A percentile compares a stretch with the other conserved stretches of the same genome.
Evolutionary conservation across 2,797 vertebrate species (phyloP).

Genomic region (Gephyroberyx darwinii): DNA sequence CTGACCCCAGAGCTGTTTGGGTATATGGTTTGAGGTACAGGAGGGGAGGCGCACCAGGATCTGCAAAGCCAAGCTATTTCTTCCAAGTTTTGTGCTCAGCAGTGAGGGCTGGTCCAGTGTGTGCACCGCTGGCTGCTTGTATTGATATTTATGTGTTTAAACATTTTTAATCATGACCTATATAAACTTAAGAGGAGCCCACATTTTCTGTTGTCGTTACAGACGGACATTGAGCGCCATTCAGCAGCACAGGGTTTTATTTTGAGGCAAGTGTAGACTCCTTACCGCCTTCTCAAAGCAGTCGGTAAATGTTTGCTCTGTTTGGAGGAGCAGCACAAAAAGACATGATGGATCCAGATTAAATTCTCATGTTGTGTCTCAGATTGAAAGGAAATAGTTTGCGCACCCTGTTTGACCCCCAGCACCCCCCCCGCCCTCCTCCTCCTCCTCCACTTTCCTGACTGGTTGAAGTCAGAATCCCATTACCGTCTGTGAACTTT

Average conservation of each 20-base stretch:
- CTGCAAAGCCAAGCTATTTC: conserved; percentile 72
- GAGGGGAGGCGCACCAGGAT: conserved; percentile 66
- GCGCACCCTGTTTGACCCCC: conserved; percentile 7
- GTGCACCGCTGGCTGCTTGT: conserved; percentile 52
- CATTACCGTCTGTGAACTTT: not conserved
- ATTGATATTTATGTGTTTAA: conserved; percentile 75
- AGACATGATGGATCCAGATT: conserved; percentile 45
- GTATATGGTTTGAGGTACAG: conserved; percentile 78
- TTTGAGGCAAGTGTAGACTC: conserved; percentile 58
- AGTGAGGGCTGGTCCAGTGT: conserved; percentile 37
- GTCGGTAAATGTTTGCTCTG: conserved; percentile 75
- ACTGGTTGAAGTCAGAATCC: not conserved
- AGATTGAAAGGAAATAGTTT: conserved; percentile 16
- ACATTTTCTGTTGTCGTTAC: conserved; percentile 73
- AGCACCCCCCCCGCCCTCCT: no score
- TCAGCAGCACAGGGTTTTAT: conserved; percentile 65
- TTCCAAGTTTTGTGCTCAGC: conserved; percentile 61
- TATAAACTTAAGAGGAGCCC: conserved; percentile 70
- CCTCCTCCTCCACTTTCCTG: not conserved
- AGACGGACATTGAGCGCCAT: conserved; percentile 68
- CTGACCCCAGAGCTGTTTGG: conserved; percentile 81
- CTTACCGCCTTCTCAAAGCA: conserved; percentile 59
- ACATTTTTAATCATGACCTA: conserved; percentile 78
- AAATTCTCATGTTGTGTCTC: conserved; percentile 50
- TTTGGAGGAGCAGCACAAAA: conserved; percentile 58